These are phyloP conservation scores for Aphelinus certus DNA, from an alignment of 1,140 invertebrate genomes.

Conservation along the genomic window DNA sequence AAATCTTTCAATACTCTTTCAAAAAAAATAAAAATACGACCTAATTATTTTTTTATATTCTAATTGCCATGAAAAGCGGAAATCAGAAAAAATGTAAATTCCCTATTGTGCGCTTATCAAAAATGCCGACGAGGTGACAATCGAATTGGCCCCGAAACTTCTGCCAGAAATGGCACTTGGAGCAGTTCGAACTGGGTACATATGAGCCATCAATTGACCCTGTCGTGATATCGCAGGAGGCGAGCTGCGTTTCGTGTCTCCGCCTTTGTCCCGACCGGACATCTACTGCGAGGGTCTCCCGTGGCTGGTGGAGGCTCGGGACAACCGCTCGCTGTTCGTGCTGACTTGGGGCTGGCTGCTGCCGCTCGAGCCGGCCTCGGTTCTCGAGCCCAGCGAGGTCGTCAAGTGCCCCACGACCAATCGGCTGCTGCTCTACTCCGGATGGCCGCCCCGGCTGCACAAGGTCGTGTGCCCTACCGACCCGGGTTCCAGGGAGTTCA, in stretches of 20 bases:
- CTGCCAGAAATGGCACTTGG: no score
- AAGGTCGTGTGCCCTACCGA: slow-evolving; percentile 79
- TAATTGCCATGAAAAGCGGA: no score
- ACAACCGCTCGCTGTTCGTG: slow-evolving; percentile 78
- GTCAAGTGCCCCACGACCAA: slow-evolving; percentile 67
- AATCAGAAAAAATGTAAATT: no score
- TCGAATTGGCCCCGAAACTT: no score
- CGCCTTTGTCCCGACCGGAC: slow-evolving; percentile 70
- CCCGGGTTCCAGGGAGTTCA: slow-evolving; percentile 72
- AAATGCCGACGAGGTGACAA: no score
- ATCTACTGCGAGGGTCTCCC: slow-evolving; percentile 78
- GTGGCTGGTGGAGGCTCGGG: slow-evolving; percentile 78
- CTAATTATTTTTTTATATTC: no score
- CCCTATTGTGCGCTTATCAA: no score
- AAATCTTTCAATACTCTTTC: no score
- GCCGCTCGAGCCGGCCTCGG: slow-evolving; percentile 53
- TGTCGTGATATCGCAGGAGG: slow-evolving; percentile 62
- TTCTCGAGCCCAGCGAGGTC: slow-evolving; percentile 42
- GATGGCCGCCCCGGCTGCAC: slow-evolving; percentile 69
- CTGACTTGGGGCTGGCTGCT: slow-evolving; percentile 77
- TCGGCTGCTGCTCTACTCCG: slow-evolving; percentile 60
- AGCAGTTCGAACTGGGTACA: no score
- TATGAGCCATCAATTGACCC: no score
- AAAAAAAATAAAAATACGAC: no score
- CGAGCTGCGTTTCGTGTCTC: slow-evolving; percentile 69